Conservation (phyloP, 2,113 vertebrate species). For the Meles meles region DNA sequence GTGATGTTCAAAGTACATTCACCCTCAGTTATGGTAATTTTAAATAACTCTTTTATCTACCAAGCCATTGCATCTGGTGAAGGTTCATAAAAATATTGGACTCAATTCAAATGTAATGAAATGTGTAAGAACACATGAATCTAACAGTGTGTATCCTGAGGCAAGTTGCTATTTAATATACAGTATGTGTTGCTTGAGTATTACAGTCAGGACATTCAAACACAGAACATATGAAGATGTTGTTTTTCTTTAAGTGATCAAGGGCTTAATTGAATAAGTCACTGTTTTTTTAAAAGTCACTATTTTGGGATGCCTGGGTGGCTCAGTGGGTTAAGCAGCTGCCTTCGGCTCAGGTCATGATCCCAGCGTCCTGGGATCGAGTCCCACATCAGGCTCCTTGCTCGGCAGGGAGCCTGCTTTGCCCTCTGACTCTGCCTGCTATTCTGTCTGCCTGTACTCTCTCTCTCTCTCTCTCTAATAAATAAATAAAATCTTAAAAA, state of each 20-base stretch:
- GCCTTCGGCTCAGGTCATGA: no score
- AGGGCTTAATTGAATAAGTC: neutral
- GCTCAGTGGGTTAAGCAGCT: no score
- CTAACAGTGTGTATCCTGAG: neutral
- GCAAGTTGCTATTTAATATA: neutral
- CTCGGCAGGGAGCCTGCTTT: no score
- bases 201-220: neutral
- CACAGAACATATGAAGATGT: neutral
- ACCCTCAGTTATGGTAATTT: constrained; percentile 43
- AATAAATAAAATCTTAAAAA: no score
- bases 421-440: no score
- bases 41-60: constrained; percentile 27
- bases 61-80: neutral
- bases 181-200: neutral
- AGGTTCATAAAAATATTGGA: neutral
- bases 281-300: neutral
- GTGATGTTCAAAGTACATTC: constrained; percentile 14
- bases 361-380: no score
- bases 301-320: no score
- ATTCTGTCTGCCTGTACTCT: no score
- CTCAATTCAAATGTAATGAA: neutral
- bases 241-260: neutral
- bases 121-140: neutral
- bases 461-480: no score
- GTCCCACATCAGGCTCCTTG: no score